Base-by-base conservation (phyloP, 2,888 invertebrate genomes). In the Drosophila dives region DNA sequence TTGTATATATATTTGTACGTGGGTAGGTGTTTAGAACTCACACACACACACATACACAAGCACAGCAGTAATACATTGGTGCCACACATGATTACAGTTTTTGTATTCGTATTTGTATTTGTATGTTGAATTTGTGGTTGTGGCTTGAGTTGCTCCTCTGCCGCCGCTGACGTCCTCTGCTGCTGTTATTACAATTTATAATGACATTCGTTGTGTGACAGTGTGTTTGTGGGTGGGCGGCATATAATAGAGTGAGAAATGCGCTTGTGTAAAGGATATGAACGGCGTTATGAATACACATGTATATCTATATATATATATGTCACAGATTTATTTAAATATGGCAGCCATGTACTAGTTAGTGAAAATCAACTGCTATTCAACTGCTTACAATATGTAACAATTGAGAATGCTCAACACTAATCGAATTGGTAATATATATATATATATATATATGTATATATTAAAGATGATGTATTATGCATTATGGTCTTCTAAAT, bases 141-240 rank as follows among this genome's bases (percentile, higher is more conserved):
- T 72, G 67, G 67, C 42, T 69, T 72, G 54, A 61, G 66, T 55
- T 67, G 53, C 54, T 70, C 63, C 64, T 55, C 51, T 54, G 50
- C 45, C 72, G 53, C 53, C 79, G 82, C 45, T 48, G 68, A 74
- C 90, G 77, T 78, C 80, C 85, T 66, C 77, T 82, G 87, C 77
- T 74, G 69, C 79, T 88, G 86, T 89, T 91, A 91, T 90, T 90
- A 91, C 91, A 90, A 90, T 90, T 90, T 90, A 90, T 90, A 90
- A 90, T 90, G 91, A 91, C 91, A 89, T 90, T 86, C 84, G 89
- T 79, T 90, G 78, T 66, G 65, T 68, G 63, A 53, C 59, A 56
- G 49, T 64, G 58, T 58, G 34, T 48, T 56, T 50, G 51, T 65
- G 50, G 33, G 62, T 64, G 65, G 64, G 63, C n/a, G 68, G 62